Percentiles rank a stretch among this genome's conserved stretches.
phyloP scores from a whole-genome alignment of 2,113 vertebrate species.

The Corydoras sp. region DNA sequence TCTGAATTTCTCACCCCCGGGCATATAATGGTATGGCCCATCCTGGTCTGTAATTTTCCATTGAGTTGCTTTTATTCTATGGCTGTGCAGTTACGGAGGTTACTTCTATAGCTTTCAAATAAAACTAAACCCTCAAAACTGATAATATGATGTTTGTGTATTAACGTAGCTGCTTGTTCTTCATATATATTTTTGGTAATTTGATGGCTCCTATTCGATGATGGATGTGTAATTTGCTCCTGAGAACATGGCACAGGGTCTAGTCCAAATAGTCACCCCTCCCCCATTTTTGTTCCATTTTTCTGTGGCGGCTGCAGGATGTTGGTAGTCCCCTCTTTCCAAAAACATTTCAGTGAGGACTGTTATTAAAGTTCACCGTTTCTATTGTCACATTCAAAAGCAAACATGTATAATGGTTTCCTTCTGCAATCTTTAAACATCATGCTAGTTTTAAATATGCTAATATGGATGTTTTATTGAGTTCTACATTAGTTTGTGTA shows the following conservation, averaged over 20 bases:
- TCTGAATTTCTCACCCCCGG: background rate
- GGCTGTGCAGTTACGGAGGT: background rate
- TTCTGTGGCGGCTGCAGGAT: background rate
- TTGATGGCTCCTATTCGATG: background rate
- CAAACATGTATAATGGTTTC: no score
- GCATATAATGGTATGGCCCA: constrained; percentile 1
- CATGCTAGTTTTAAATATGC: no score
- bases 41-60: constrained; percentile 13
- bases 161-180: background rate
- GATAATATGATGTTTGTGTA: no score
- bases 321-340: no score
- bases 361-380: no score
- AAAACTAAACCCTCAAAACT: no score
- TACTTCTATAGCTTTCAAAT: no score
- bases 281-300: background rate
- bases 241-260: background rate
- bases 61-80: constrained; percentile 4
- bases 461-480: no score
- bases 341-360: no score
- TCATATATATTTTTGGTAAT: background rate
- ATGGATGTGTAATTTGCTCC: background rate
- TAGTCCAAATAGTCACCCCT: background rate
- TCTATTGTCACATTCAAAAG: no score
- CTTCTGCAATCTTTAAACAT: no score
- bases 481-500: no score